phyloP scores from a whole-genome alignment of 2,797 vertebrate species.

The Melanogrammus aeglefinus region DNA sequence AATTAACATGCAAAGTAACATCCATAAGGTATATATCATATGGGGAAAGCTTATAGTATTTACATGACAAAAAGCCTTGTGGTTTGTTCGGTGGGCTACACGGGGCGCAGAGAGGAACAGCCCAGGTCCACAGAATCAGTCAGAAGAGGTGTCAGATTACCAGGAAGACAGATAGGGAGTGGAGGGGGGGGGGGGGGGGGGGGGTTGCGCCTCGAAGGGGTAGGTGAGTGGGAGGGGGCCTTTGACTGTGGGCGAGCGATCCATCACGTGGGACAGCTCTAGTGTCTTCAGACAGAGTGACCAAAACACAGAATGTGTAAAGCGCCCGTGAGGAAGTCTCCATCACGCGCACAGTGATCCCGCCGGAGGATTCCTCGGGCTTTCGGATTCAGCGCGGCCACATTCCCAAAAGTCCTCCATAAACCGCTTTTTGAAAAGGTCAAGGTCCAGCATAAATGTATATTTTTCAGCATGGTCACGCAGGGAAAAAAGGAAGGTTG shows the following conservation, averaged over 20 bases:
- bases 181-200: too few relatives aligned
- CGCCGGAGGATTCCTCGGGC: background rate
- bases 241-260: slow-evolving; percentile 26
- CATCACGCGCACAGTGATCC: background rate
- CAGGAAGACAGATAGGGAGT: background rate
- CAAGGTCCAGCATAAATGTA: background rate
- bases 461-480: background rate
- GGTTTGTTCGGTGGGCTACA: background rate
- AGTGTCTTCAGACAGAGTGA: slow-evolving; percentile 51
- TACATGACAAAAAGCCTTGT: background rate
- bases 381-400: background rate
- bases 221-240: too few relatives aligned
- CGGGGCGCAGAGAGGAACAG: background rate
- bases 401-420: background rate
- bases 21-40: background rate
- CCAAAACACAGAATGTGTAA: slow-evolving; percentile 52
- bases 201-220: too few relatives aligned
- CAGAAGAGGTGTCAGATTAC: background rate
- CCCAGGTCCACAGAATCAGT: background rate
- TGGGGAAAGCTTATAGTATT: background rate
- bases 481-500: background rate
- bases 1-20: background rate
- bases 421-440: background rate
- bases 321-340: slow-evolving; percentile 28
- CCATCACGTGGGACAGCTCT: slow-evolving; percentile 47